A percentile compares a stretch with the other conserved stretches of the same genome.
Evolutionary conservation across 2,797 vertebrate species (phyloP).

Genomic region (Schizothorax lantsangensis): DNA sequence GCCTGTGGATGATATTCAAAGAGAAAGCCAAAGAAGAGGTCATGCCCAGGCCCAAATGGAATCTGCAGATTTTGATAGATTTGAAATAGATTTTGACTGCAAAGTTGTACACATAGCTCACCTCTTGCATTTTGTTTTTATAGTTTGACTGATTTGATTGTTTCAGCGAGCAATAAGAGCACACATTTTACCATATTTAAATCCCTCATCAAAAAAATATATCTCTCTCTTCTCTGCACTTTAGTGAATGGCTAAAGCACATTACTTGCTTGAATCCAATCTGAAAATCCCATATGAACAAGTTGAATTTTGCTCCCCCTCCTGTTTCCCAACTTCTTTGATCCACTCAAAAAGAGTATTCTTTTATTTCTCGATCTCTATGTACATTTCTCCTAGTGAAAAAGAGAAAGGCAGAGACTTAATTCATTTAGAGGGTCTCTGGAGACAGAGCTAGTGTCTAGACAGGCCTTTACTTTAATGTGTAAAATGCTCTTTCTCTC

Average conservation of each 20-base stretch:
- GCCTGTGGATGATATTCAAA: constrained; percentile 75
- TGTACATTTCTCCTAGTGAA: constrained; percentile 38
- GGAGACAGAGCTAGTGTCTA: constrained; percentile 64
- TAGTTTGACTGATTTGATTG: background rate
- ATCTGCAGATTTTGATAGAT: constrained; percentile 11
- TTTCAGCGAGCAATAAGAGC: background rate
- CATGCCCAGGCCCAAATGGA: background rate
- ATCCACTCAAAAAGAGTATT: constrained; percentile 33
- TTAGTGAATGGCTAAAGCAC: background rate
- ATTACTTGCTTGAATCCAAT: background rate
- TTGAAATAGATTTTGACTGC: background rate
- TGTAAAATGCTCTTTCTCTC: constrained; percentile 70
- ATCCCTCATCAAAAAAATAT: background rate
- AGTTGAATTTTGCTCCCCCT: constrained; percentile 49
- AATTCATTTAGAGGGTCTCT: constrained; percentile 60
- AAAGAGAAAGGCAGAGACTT: constrained; percentile 51
- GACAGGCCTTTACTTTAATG: constrained; percentile 74
- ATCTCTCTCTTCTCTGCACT: background rate
- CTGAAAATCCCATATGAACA: constrained; percentile 12
- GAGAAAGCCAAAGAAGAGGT: constrained; percentile 72
- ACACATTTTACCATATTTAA: background rate
- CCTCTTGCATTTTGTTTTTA: background rate
- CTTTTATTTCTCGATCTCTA: constrained; percentile 12
- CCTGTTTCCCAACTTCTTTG: constrained; percentile 46
- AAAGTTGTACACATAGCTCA: background rate